Base-by-base conservation (phyloP, 2,797 vertebrate species). In the Nasua narica region DNA sequence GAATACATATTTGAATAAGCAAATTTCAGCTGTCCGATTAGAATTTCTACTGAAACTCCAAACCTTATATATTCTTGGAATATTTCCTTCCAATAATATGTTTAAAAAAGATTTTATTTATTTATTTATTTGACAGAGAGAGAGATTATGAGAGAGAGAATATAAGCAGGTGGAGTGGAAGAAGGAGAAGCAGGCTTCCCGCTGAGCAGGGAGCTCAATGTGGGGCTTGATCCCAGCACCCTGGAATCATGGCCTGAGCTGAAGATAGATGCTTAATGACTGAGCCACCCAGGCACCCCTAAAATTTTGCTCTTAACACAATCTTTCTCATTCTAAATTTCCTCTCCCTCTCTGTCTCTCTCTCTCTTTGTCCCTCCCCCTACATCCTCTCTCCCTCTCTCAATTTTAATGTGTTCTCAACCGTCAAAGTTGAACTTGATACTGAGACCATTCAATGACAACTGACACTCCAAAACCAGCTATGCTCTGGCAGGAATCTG, bases 1-100 rank as follows among this genome's bases (percentile, higher is more conserved):
- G n/a, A 91, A 81, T 25, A 88, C 14, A 46, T 43, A 86, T 84
- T 79, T 95, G 46, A 94, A 87, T 85, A 74, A 85, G 40, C 13
- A 90, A 69, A 92, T 79, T 76, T 95, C 52, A 85, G 19, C 50
- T 87, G 6, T 67, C 58, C 85, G 76, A 77, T 95, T 83, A 94
- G 48, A 95, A 29, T 82, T 14, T 90, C 85, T 85, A 65, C 25
- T 69, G 40, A 93, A 94, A 87, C 23, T 56, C 19, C 87, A 90
- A 93, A 74, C 7, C 32, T 50, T 48, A 5, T 8, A 78, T 52
- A 93, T 81, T 86, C 46, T 94, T 67, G 76, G 37, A 87, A 40
- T 52, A 89, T 90, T 90, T 94, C 52, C 50, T 92, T 74, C 50
- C 46, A 87, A 19, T 46, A 76, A 76, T 16, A 32, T 3, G 2